phyloP scores from a whole-genome alignment of 2,113 vertebrate genomes.

The Alces alces region DNA sequence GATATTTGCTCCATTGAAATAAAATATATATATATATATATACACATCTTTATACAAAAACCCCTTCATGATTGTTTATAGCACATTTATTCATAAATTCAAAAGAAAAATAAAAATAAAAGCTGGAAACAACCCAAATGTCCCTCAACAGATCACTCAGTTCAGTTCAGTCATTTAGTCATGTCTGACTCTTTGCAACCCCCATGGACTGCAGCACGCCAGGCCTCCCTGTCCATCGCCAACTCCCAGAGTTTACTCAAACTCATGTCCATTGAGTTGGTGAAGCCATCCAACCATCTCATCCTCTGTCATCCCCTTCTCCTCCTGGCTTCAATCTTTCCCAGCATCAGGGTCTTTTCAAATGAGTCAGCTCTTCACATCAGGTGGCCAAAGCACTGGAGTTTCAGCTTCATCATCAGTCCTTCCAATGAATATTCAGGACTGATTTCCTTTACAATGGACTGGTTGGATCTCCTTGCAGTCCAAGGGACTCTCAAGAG shows the following conservation, averaged over 20 bases:
- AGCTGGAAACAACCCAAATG: background rate
- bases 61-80: background rate
- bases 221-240: background rate
- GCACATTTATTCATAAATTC: background rate
- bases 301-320: background rate
- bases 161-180: background rate
- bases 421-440: background rate
- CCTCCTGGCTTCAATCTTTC: background rate
- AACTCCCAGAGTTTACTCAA: background rate
- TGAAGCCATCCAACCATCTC: background rate
- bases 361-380: background rate
- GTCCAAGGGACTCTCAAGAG: background rate
- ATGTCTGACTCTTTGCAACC: background rate
- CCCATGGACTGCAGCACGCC: background rate
- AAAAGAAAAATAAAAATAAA: background rate
- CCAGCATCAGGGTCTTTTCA: background rate
- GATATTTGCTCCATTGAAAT: background rate
- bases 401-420: background rate
- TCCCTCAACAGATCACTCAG: background rate
- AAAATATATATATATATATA: background rate
- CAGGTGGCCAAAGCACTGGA: background rate
- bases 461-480: background rate
- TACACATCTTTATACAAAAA: background rate
- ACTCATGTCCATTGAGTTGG: background rate
- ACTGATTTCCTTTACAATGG: background rate